Evolutionary conservation across 2,888 invertebrate genomes (phyloP).

Genomic region (Tachina fera): DNA sequence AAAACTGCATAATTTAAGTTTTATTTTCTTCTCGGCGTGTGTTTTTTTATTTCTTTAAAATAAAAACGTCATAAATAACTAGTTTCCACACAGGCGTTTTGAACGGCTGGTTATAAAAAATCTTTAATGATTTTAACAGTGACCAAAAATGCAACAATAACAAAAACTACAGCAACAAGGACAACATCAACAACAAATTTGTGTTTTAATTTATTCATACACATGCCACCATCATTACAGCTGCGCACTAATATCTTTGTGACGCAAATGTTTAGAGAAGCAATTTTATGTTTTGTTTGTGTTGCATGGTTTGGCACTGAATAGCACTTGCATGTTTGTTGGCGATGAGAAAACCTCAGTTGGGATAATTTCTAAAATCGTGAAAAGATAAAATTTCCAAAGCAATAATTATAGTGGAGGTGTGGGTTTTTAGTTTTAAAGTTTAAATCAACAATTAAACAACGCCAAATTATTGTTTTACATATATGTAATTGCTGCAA

Average conservation of each 20-base stretch:
- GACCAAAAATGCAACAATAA: constrained; percentile 19
- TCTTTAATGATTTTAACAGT: constrained; percentile 49
- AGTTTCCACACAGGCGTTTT: constrained; percentile 23
- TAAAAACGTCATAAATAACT: constrained; percentile 37
- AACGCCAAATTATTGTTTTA: constrained; percentile 8
- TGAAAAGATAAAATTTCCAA: neutral
- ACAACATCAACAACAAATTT: constrained; percentile 23
- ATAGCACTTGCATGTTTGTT: neutral
- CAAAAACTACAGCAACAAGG: constrained; percentile 18
- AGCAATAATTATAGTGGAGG: constrained; percentile 19
- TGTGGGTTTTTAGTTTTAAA: constrained; percentile 2
- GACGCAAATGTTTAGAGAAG: constrained; percentile 47
- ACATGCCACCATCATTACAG: constrained; percentile 48
- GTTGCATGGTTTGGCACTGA: constrained; percentile 31
- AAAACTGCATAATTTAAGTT: constrained; percentile 25
- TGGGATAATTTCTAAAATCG: constrained; percentile 23
- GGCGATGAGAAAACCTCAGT: neutral
- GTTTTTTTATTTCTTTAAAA: neutral
- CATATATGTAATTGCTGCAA: neutral
- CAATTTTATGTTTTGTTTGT: constrained; percentile 29
- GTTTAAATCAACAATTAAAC: constrained; percentile 21
- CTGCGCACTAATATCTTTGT: constrained; percentile 5
- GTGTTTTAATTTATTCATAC: constrained; percentile 51
- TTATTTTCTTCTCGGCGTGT: constrained; percentile 5
- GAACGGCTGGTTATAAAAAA: neutral